These are phyloP conservation scores for Manduca sexta DNA, from an alignment of 1,140 invertebrate species.

Conservation along the genomic window DNA sequence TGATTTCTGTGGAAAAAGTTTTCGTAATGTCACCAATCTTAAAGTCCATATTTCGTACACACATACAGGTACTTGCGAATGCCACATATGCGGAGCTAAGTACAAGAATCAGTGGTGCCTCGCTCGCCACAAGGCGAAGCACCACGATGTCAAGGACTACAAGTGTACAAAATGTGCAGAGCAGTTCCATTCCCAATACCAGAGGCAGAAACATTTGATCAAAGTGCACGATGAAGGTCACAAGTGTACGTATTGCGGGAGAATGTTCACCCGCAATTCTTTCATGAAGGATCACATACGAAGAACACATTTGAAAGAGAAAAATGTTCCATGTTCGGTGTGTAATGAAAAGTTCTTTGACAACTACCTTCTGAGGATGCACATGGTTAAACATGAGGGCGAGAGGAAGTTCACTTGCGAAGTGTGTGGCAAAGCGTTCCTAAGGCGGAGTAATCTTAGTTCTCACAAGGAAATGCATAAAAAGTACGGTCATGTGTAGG, in stretches of 20 bases:
- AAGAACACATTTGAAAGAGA: conserved; percentile 60
- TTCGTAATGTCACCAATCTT: conserved; percentile 44
- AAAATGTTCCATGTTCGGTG: conserved; percentile 49
- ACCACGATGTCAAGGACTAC: conserved; percentile 47
- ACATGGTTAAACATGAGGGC: conserved; percentile 80
- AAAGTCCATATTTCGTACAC: conserved; percentile 45
- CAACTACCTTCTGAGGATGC: conserved; percentile 47
- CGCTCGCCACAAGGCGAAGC: conserved; percentile 42
- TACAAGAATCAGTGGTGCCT: conserved; percentile 54
- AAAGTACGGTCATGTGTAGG: conserved; percentile 43
- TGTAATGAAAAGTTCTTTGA: conserved; percentile 61
- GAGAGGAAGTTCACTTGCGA: conserved; percentile 75
- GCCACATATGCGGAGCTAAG: conserved; percentile 42
- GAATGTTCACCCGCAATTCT: conserved; percentile 61
- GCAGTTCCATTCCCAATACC: conserved; percentile 50
- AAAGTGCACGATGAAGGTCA: conserved; percentile 51
- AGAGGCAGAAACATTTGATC: conserved; percentile 58
- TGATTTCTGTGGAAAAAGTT: conserved; percentile 52
- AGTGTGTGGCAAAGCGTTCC: conserved; percentile 76
- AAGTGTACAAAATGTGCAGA: conserved; percentile 56
- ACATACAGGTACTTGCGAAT: conserved; percentile 41
- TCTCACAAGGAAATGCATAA: conserved; percentile 59
- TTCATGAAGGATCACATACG: conserved; percentile 58
- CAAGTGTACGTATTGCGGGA: conserved; percentile 49
- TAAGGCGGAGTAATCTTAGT: conserved; percentile 62